phyloP scores from a whole-genome alignment of 2,113 vertebrate genomes.

The Prionailurus bengalensis region DNA sequence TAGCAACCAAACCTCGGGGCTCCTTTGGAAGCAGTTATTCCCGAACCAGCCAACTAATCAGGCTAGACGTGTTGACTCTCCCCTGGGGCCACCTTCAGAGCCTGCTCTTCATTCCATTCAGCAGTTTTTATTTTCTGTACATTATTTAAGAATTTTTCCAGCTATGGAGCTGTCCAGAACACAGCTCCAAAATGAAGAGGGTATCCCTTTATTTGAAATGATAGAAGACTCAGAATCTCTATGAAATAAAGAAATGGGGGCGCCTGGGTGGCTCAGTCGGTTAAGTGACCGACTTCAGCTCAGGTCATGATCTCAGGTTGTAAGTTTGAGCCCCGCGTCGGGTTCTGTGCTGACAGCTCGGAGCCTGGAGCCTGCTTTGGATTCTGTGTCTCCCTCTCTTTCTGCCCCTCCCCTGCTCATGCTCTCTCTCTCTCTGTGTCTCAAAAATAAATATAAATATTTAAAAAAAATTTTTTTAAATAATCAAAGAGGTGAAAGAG shows the following conservation, averaged over 20 bases:
- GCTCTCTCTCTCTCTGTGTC: too few relatives aligned
- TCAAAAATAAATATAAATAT: too few relatives aligned
- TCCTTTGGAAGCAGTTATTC: slow-evolving; percentile 48
- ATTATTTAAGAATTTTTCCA: background rate
- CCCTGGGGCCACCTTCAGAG: background rate
- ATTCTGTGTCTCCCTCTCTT: too few relatives aligned
- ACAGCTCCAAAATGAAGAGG: background rate
- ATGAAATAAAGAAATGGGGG: background rate
- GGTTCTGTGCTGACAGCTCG: too few relatives aligned
- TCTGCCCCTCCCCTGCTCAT: too few relatives aligned
- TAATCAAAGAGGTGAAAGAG: background rate
- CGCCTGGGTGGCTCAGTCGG: too few relatives aligned
- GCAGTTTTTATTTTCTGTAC: background rate
- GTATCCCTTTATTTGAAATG: background rate
- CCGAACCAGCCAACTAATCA: slow-evolving; percentile 4
- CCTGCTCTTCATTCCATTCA: background rate
- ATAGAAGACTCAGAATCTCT: background rate
- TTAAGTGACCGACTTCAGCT: too few relatives aligned
- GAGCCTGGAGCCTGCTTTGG: too few relatives aligned
- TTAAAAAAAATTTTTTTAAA: too few relatives aligned
- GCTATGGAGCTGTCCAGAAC: background rate
- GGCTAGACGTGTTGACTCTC: background rate
- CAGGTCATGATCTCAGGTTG: too few relatives aligned
- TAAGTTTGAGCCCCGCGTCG: rapidly evolving
- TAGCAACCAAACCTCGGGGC: background rate